These are phyloP conservation scores for Agrilus planipennis DNA, from an alignment of 1,140 invertebrate species.

Conservation along the genomic window DNA sequence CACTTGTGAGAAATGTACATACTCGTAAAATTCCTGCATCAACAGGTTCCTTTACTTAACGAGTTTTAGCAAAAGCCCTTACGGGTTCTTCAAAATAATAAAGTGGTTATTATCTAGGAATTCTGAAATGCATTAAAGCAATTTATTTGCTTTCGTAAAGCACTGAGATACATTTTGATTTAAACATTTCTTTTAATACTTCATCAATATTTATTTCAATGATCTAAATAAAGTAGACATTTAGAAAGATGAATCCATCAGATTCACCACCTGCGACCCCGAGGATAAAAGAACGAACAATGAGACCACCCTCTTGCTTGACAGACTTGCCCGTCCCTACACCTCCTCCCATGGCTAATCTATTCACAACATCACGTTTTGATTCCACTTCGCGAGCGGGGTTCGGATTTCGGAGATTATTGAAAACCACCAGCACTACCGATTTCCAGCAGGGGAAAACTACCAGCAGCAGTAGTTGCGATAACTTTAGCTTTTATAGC, in stretches of 20 bases:
- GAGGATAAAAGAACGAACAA: constrained; percentile 8
- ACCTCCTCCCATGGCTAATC: constrained; percentile 31
- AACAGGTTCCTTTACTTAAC: too few relatives aligned
- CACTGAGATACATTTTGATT: not conserved
- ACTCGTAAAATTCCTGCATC: too few relatives aligned
- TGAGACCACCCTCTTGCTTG: constrained; percentile 17
- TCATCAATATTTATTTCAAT: too few relatives aligned
- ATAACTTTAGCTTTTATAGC: too few relatives aligned
- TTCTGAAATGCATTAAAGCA: not conserved
- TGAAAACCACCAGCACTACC: constrained; percentile 17
- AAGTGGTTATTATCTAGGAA: not conserved
- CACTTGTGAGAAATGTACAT: too few relatives aligned
- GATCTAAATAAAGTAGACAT: too few relatives aligned
- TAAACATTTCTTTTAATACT: too few relatives aligned
- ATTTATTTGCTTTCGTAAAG: not conserved
- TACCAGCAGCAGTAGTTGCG: too few relatives aligned
- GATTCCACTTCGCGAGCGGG: constrained; percentile 19
- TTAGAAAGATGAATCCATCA: constrained; percentile 8
- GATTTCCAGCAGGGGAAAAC: too few relatives aligned
- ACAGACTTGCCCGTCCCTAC: constrained; percentile 30
- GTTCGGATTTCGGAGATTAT: constrained; percentile 22
- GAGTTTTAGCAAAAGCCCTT: too few relatives aligned
- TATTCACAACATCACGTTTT: constrained; percentile 27
- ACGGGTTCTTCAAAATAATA: too few relatives aligned
- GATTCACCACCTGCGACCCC: constrained; percentile 4